These are phyloP conservation scores for Andrena dorsata DNA, from an alignment of 2,888 invertebrate genomes.

Conservation along the genomic window DNA sequence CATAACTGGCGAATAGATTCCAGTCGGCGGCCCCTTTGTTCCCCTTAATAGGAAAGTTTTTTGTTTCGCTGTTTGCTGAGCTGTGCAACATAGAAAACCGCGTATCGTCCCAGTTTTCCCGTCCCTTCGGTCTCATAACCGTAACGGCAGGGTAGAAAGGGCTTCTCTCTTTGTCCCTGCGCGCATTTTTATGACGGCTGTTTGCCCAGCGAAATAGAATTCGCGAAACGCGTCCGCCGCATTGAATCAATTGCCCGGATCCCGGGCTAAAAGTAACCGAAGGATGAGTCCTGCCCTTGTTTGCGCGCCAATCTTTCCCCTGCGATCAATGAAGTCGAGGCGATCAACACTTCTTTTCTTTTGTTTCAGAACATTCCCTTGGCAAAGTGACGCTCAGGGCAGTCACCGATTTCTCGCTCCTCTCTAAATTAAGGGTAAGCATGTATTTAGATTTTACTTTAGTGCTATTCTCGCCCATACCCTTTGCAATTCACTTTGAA, in stretches of 20 bases:
- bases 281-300: background rate
- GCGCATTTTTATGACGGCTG: slow-evolving; percentile 34
- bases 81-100: slow-evolving; percentile 23
- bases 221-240: background rate
- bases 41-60: slow-evolving; percentile 65
- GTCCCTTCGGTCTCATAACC: slow-evolving; percentile 40
- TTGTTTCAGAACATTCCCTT: slow-evolving; percentile 61
- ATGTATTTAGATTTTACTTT: background rate
- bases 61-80: slow-evolving; percentile 56
- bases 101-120: slow-evolving; percentile 36
- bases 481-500: background rate
- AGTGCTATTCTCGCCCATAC: too few relatives aligned
- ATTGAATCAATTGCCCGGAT: slow-evolving; percentile 23
- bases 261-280: background rate
- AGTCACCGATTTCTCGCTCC: slow-evolving; percentile 57
- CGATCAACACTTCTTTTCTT: background rate
- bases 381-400: slow-evolving; percentile 63
- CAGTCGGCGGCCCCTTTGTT: slow-evolving; percentile 53
- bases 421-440: slow-evolving; percentile 68
- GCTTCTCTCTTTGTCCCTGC: slow-evolving; percentile 48
- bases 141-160: slow-evolving; percentile 16
- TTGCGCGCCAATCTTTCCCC: background rate
- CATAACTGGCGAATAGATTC: slow-evolving; percentile 63
- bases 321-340: background rate
- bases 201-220: slow-evolving; percentile 33